Percentiles rank a stretch among this genome's conserved stretches.
These are phyloP conservation scores for Holocentrus rufus DNA, from an alignment of 2,797 vertebrate species.

Conservation along the genomic window DNA sequence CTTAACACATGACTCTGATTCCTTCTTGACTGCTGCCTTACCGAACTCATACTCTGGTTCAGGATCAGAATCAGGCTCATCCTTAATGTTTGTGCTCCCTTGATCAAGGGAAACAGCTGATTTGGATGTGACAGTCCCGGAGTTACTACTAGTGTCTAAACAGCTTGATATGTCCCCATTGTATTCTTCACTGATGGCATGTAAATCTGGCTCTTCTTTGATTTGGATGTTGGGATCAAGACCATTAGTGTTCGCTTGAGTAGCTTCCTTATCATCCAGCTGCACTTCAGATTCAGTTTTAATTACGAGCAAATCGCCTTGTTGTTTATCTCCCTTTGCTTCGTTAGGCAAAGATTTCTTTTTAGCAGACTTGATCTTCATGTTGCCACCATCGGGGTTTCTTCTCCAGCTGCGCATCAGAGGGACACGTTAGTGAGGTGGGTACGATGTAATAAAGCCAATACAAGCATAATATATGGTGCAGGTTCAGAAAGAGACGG, in stretches of 20 bases:
- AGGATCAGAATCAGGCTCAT: constrained; percentile 59
- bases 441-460: not conserved
- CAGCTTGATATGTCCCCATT: constrained; percentile 14
- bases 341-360: constrained; percentile 37
- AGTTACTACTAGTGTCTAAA: constrained; percentile 38
- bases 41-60: constrained; percentile 31
- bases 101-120: constrained; percentile 35
- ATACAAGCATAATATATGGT: no score
- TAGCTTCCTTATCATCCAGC: constrained; percentile 10
- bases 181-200: constrained; percentile 60
- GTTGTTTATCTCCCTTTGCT: constrained; percentile 39
- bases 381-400: constrained; percentile 38
- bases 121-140: constrained; percentile 24
- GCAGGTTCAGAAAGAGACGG: not conserved
- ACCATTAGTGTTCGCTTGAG: constrained; percentile 33
- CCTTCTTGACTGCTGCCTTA: constrained; percentile 64
- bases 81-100: constrained; percentile 57
- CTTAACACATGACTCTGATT: constrained; percentile 51
- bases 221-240: constrained; percentile 55
- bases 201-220: constrained; percentile 72
- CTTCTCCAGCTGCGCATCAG: constrained; percentile 26
- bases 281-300: constrained; percentile 49
- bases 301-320: constrained; percentile 15
- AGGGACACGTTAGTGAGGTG: not conserved
- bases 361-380: constrained; percentile 62